Percentiles rank a stretch among this genome's conserved stretches.
Conservation (phyloP, 37 sponge, comb jelly and placozoan genomes). For the Ianthella basta region DNA sequence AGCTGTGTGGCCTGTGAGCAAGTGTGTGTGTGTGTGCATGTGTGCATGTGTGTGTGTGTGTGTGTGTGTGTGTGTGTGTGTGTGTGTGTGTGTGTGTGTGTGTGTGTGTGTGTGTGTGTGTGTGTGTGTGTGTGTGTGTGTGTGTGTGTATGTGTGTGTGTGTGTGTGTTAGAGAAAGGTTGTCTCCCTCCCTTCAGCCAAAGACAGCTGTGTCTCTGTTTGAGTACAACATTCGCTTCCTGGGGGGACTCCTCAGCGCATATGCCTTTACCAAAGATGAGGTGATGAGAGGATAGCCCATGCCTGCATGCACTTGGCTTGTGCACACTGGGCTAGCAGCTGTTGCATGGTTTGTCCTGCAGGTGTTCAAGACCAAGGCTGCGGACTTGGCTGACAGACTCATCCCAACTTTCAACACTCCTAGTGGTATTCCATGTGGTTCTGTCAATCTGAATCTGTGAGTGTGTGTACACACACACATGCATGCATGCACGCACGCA, state of each 20-base stretch:
- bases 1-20: slow-evolving; percentile 43
- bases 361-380: slow-evolving; percentile 42
- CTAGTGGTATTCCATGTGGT: slow-evolving; percentile 76
- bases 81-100: slow-evolving; percentile 41
- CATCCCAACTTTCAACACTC: slow-evolving; percentile 88
- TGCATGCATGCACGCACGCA: slow-evolving; percentile 29
- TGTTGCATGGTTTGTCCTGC: slow-evolving; percentile 18
- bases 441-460: slow-evolving; percentile 66
- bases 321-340: slow-evolving; percentile 18
- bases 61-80: slow-evolving; percentile 38
- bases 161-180: not conserved
- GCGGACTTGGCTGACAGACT: slow-evolving; percentile 53
- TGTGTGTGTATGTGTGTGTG: slow-evolving; percentile 9
- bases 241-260: slow-evolving; percentile 83
- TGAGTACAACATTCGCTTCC: slow-evolving; percentile 87
- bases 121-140: not conserved
- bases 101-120: slow-evolving; percentile 27
- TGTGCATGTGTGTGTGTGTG: slow-evolving; percentile 42
- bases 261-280: slow-evolving; percentile 85
- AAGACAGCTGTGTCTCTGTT: slow-evolving; percentile 74
- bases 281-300: slow-evolving; percentile 14
- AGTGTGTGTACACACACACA: slow-evolving; percentile 44
- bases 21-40: slow-evolving; percentile 47
- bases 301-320: not conserved
- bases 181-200: slow-evolving; percentile 38